These are phyloP conservation scores for Drosophila fungiperda DNA, from an alignment of 2,888 invertebrate genomes.

Conservation along the genomic window DNA sequence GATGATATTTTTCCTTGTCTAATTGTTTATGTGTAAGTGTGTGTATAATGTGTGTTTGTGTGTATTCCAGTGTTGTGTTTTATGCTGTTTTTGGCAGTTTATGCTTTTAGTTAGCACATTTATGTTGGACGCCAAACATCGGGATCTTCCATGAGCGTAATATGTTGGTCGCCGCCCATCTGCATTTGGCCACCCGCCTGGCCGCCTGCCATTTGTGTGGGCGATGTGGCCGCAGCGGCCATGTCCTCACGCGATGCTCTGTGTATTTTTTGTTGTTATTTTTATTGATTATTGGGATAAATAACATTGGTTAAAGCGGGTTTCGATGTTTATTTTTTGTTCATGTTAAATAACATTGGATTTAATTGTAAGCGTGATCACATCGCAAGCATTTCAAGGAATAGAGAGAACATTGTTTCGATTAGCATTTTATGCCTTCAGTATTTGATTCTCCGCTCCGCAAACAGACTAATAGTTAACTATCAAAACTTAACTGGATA, in stretches of 20 bases:
- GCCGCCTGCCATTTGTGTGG: slow-evolving; percentile 88
- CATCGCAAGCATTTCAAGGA: slow-evolving; percentile 67
- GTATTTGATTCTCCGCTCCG: slow-evolving; percentile 33
- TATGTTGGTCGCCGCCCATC: slow-evolving; percentile 87
- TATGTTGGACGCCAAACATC: slow-evolving; percentile 97
- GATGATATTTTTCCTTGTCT: slow-evolving; percentile 50
- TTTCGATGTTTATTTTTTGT: slow-evolving; percentile 2
- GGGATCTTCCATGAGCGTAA: slow-evolving; percentile 96
- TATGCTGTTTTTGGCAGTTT: slow-evolving; percentile 66
- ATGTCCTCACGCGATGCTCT: slow-evolving; percentile 94
- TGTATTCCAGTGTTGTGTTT: slow-evolving; percentile 13
- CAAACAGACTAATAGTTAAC: slow-evolving; percentile 33
- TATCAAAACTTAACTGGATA: slow-evolving; percentile 29
- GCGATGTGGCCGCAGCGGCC: slow-evolving; percentile 91
- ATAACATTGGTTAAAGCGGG: slow-evolving; percentile 16
- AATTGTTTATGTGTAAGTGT: slow-evolving; percentile 32
- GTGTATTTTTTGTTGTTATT: slow-evolving; percentile 18
- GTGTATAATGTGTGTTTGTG: slow-evolving; percentile 25
- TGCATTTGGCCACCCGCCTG: slow-evolving; percentile 85
- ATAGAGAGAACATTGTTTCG: slow-evolving; percentile 72
- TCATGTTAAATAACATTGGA: slow-evolving; percentile 36
- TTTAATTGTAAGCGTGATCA: slow-evolving; percentile 65
- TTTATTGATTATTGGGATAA: slow-evolving; percentile 27
- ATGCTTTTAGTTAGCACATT: slow-evolving; percentile 83
- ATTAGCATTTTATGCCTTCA: slow-evolving; percentile 61